These are phyloP conservation scores for Ceriagrion tenellum DNA, from an alignment of 2,888 invertebrate species.

Conservation along the genomic window DNA sequence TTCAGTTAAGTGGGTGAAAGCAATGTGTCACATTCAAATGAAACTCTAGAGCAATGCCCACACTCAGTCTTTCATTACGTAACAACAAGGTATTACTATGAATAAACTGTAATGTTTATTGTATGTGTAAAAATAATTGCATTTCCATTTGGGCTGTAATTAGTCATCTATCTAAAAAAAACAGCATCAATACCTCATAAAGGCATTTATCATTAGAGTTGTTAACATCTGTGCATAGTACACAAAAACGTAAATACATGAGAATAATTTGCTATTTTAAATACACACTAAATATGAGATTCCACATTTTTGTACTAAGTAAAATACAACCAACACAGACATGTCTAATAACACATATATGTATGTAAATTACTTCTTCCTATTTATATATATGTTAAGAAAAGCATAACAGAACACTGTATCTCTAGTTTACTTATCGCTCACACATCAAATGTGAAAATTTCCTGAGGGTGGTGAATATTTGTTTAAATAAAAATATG, in stretches of 20 bases:
- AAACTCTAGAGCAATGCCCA: conserved; percentile 20
- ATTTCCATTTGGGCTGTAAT: not conserved
- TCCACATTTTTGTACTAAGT: conserved; percentile 49
- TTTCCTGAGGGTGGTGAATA: conserved; percentile 10
- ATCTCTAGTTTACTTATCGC: not conserved
- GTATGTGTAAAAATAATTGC: not conserved
- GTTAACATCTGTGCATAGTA: conserved; percentile 29
- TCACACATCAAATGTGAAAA: not conserved
- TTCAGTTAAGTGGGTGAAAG: conserved; percentile 25
- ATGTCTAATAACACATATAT: not conserved
- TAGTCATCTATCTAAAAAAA: not conserved
- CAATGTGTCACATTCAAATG: not conserved
- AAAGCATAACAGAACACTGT: not conserved
- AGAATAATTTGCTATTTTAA: conserved; percentile 22
- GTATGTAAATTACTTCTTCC: not conserved
- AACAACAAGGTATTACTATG: conserved; percentile 31
- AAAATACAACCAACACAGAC: conserved; percentile 19
- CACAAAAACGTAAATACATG: conserved; percentile 25
- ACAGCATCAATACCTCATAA: not conserved
- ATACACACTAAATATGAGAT: conserved; percentile 35
- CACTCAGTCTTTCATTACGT: conserved; percentile 43
- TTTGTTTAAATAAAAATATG: not conserved
- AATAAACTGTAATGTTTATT: not conserved
- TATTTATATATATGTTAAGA: not conserved
- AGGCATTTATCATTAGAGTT: conserved; percentile 38